Base-by-base conservation (phyloP, 2,797 vertebrate genomes). In the Selene dorsalis region DNA sequence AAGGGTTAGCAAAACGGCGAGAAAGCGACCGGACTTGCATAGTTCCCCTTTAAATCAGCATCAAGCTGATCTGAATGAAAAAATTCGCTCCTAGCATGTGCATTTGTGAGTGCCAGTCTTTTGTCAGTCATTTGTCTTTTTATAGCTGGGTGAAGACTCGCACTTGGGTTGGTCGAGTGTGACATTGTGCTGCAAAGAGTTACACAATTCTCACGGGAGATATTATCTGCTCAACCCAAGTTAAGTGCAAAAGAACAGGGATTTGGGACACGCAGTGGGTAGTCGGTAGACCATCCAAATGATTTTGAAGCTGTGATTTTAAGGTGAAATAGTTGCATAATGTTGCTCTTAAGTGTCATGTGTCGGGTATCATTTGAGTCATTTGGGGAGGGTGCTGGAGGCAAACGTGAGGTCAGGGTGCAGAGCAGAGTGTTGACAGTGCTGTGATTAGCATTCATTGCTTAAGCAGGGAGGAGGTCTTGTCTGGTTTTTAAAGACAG, bases 351-450 rank as follows among this genome's bases (percentile, higher is more conserved):
- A 75, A 71, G 77, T 84, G 63, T 86, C 69, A 85, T 73, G 59
- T 88, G 73, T 87, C 72, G 28, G 63, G 73, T 74, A 85, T 87
- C 38, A 35, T 73, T 85, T 79, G 24, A 71, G 69, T 61, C 71
- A 69, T 70, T 87, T 67, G 22, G 71, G 71, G 85, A 85, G 39
- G 43, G 35, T 41, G 69, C 59, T 65, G 53, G 64, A 63, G 80
- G 82, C 22, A n/a, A 79, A 61, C 39, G 5, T 75, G 75, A 72
- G 84, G 79, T 86, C 83, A 75, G 67, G 74, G 84, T 71, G 72
- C 75, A 68, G 0, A 58, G 7, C 35, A 61, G 67, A 76, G 72
- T 72, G 81, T 85, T 84, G 88, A 87, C 72, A 82, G 77, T 26
- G 22, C 59, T 55, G 53, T 57, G 64, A 72, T 85, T 75, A 84